A percentile compares a stretch with the other conserved stretches of the same genome.
Evolutionary conservation across 2,888 invertebrate species (phyloP).

Genomic region (Drosophila incognita): DNA sequence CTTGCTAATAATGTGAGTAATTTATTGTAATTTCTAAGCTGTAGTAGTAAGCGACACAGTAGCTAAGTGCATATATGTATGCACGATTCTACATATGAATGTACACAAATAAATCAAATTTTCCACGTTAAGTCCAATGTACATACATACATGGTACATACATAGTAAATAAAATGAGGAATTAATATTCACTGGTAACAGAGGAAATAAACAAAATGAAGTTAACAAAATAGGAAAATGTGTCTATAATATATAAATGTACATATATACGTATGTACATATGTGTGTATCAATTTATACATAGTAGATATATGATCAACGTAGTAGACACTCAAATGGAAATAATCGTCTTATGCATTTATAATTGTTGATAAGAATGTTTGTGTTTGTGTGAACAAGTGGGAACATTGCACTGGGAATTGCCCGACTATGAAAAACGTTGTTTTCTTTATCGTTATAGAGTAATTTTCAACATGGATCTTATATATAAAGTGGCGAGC

Average conservation of each 20-base stretch:
- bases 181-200: not conserved
- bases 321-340: not conserved
- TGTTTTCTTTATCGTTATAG: not conserved
- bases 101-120: constrained; percentile 1
- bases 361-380: constrained; percentile 8
- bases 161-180: no score
- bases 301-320: not conserved
- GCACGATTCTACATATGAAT: not conserved
- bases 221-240: not conserved
- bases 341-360: not conserved
- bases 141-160: not conserved
- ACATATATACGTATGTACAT: not conserved
- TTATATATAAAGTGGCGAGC: not conserved
- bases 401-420: not conserved
- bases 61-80: not conserved
- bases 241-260: not conserved
- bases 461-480: not conserved
- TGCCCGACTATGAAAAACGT: not conserved
- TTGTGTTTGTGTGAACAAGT: not conserved
- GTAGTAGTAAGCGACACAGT: constrained; percentile 8
- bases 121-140: not conserved
- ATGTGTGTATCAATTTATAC: not conserved
- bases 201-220: not conserved
- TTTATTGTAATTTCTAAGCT: constrained; percentile 23
- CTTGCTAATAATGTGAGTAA: constrained; percentile 28